A percentile compares a stretch with the other conserved stretches of the same genome.
phyloP scores from a whole-genome alignment of 2,113 vertebrate species.

The Prinia subflava region DNA sequence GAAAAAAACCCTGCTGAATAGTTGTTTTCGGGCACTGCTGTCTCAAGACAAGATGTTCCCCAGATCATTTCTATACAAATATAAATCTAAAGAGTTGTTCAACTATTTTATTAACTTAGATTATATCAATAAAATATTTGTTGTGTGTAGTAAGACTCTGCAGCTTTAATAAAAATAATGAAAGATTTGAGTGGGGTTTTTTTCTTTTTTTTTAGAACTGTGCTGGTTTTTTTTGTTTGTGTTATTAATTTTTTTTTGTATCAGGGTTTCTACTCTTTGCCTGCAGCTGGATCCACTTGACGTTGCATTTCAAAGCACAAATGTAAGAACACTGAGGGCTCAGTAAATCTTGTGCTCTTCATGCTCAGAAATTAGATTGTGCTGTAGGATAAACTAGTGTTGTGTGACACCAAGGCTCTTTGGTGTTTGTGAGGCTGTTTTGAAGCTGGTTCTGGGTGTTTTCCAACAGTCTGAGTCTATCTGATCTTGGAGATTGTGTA shows the following conservation, averaged over 20 bases:
- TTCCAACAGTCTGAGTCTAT: not conserved
- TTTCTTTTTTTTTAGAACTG: not conserved
- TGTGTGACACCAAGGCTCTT: not conserved
- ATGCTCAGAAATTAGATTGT: not conserved
- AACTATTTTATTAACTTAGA: slow-evolving; percentile 84
- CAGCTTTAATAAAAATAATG: slow-evolving; percentile 74
- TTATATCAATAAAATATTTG: slow-evolving; percentile 75
- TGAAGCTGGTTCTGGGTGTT: not conserved
- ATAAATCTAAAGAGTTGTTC: slow-evolving; percentile 74
- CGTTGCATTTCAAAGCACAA: not conserved
- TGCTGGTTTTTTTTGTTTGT: not conserved
- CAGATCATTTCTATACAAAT: slow-evolving; percentile 77
- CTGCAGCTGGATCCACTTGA: not conserved
- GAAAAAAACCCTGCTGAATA: slow-evolving; percentile 28
- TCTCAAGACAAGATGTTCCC: slow-evolving; percentile 54
- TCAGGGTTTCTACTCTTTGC: not conserved
- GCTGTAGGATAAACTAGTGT: not conserved
- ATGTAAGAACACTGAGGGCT: not conserved
- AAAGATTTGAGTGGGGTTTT: not conserved
- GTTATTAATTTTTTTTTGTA: not conserved
- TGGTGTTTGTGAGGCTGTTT: not conserved
- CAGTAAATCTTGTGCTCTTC: not conserved
- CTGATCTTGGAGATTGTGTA: not conserved
- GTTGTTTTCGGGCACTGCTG: slow-evolving; percentile 44
- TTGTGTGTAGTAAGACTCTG: slow-evolving; percentile 72